Evolutionary conservation across 2,797 vertebrate genomes (phyloP).

Genomic region (Phyllotis vaccarum): DNA sequence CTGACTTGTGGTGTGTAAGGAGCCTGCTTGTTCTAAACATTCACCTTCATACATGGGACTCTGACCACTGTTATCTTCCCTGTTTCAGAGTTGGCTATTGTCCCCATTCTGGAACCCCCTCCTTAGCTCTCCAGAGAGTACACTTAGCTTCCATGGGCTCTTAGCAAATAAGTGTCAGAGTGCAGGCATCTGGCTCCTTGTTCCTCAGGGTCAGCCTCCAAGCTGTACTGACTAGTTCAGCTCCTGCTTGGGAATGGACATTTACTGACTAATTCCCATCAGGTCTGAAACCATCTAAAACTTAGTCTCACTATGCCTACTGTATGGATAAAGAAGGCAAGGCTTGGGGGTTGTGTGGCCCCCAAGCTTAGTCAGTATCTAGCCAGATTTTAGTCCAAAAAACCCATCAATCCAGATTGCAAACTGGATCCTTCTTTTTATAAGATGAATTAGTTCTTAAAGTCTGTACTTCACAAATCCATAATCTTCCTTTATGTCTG

Average conservation of each 20-base stretch:
- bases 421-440: not conserved
- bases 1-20: rapidly evolving
- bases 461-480: not conserved
- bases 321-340: not conserved
- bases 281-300: rapidly evolving
- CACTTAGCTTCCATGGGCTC: not conserved
- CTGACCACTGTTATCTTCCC: not conserved
- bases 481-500: not conserved
- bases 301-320: no score
- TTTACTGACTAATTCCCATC: not conserved
- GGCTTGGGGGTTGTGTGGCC: not conserved
- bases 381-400: not conserved
- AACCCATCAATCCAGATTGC: not conserved
- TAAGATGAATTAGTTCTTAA: not conserved
- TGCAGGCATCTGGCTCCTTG: not conserved
- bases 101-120: no score
- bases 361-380: rapidly evolving
- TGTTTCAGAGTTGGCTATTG: not conserved
- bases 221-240: rapidly evolving
- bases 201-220: not conserved
- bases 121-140: not conserved
- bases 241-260: not conserved
- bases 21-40: not conserved
- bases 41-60: not conserved
- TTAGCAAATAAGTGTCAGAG: not conserved